Evolutionary conservation across 1,140 invertebrate species (phyloP), one percentile per base, ranked within the genome.

Genomic region (Drosophila obscura): DNA sequence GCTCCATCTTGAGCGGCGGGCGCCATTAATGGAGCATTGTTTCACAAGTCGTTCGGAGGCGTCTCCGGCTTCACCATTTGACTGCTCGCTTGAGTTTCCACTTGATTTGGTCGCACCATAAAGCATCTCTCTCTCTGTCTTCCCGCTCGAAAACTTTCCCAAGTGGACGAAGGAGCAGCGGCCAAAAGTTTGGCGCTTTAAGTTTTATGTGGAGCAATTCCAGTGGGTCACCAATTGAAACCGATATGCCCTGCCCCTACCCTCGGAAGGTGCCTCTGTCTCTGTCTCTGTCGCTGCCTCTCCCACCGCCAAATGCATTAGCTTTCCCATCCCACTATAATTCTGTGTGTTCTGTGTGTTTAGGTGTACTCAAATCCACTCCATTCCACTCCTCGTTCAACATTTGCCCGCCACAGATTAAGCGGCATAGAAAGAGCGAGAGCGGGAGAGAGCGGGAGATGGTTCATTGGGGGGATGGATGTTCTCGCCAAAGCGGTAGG

Each of bases 1-100:
- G 28, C 15, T 9, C 31, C 46, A 49, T 39, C 22, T 56, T 55
- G 56, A 68, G 46, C 55, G 59, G 22, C 64, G 62, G 68, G 73
- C 65, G 82, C 82, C 82, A 75, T 85, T 85, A 85, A 85, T 85
- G 69, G 84, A 45, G 78, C 74, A 72, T 82, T 78, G 82, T 87
- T 60, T 78, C 65, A 82, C 77, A 85, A 85, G 78, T 83, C 53
- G 58, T 82, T 75, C 16, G 24, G 16, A 80, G 52, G 56, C 26
- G 35, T 39, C 35, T 39, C 28, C 26, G 13, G 44, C 39, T 45
- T 13, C 31, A 5, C 15, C 26, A 16, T 31, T 41, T 39, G 46
- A 78, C 50, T 79, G 60, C 31, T 63, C 28, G 11, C 35, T 39
- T 39, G 31, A 57, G 45, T 75, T 83, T 83, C 80, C 80, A 61